Evolutionary conservation across 1,140 invertebrate species (phyloP).

Genomic region (Acyrthosiphon pisum): DNA sequence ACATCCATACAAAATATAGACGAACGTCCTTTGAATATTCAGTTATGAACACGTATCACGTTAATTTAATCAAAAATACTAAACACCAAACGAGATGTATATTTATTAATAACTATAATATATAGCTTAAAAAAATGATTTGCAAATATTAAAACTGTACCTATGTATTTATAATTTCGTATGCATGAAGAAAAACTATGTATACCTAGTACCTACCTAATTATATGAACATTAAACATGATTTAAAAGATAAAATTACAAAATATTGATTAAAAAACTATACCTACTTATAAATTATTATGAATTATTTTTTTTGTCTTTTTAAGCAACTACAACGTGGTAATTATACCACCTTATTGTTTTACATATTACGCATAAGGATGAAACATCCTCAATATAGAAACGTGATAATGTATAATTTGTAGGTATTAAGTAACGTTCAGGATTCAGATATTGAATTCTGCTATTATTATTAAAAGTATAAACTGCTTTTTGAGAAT

Average conservation of each 20-base stretch:
- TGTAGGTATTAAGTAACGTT: neutral
- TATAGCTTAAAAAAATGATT: neutral
- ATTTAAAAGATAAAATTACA: neutral
- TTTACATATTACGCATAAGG: neutral
- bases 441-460: neutral
- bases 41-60: neutral
- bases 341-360: neutral
- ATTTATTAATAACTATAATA: neutral
- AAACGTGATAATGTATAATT: constrained; percentile 13
- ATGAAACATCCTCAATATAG: neutral
- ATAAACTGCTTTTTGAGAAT: neutral
- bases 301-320: neutral
- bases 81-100: neutral
- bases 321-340: neutral
- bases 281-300: neutral
- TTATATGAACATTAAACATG: neutral
- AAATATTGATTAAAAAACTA: neutral
- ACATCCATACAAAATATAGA: neutral
- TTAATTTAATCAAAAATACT: neutral
- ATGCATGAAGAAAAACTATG: neutral
- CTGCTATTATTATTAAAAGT: neutral
- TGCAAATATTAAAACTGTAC: neutral
- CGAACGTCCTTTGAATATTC: neutral
- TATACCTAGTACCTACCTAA: no score
- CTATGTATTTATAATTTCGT: neutral